Evolutionary conservation across 2,888 invertebrate species (phyloP), one percentile per base, ranked within the genome.

Genomic region (Erynnis tages): DNA sequence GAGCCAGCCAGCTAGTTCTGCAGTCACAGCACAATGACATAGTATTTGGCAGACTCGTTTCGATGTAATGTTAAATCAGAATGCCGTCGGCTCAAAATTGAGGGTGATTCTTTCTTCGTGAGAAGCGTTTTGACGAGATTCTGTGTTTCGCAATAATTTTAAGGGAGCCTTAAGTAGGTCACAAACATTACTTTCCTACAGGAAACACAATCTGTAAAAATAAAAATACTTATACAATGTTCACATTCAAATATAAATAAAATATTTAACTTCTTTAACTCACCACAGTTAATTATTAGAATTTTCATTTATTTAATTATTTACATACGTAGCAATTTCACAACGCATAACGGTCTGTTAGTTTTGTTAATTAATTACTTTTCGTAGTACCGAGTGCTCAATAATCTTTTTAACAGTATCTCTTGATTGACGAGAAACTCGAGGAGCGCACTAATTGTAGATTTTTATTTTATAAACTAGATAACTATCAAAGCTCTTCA

Each of bases 391-490:
- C 41, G 10, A 19, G 21, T 10, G 14, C 35, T 43, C 43, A 19
- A 34, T 13, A 41, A 49, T 21, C 43, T 35, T 49, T 50, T 50
- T 35, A 34, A 35, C 40, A 35, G 43, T 19, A 43, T 43, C 35
- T 43, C 29, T 27, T 14, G 29, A 35, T 50, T 43, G 43, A 50
- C 50, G 43, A 50, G 43, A 34, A 43, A 19, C 29, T 50, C 43
- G 29, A 50, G 43, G 32, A 50, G 44, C 44, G 44, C 44, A 37
- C 44, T 55, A 59, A 61, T 60, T 53, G 61, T 50, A 56, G 60
- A 71, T 73, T 72, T n/a, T 73, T 58, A 68, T 71, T 69, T 71
- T 65, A 61, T 67, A 63, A 69, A 63, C 64, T 68, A 52, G 52
- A 52, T 37, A 13, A 19, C 69, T 68, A n/a, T n/a, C n/a, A 72